Evolutionary conservation across 2,888 invertebrate genomes (phyloP).

Genomic region (Hypselothyrea guttata): DNA sequence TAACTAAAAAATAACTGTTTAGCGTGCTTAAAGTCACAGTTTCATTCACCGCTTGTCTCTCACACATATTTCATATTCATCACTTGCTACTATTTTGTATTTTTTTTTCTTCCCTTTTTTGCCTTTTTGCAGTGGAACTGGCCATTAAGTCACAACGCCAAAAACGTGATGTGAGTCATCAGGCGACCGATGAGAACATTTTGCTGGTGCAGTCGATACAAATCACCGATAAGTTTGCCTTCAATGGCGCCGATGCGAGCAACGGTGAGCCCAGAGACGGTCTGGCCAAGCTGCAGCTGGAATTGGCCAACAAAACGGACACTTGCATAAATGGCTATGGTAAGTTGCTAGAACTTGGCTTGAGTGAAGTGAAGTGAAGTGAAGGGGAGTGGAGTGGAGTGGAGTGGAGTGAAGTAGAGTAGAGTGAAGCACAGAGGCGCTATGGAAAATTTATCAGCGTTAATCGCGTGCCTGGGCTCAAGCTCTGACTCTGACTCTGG

Average conservation of each 20-base stretch:
- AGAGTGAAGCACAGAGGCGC: conserved; percentile 13
- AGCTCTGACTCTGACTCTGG: conserved; percentile 13
- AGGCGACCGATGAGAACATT: conserved; percentile 88
- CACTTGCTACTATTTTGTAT: conserved; percentile 50
- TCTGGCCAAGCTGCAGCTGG: conserved; percentile 88
- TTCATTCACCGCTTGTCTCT: conserved; percentile 47
- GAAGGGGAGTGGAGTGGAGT: not conserved
- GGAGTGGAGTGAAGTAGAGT: not conserved
- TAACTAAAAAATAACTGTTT: too few species aligned
- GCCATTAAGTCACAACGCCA: conserved; percentile 75
- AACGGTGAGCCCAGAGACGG: conserved; percentile 81
- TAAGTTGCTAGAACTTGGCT: conserved; percentile 60
- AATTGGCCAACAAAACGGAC: conserved; percentile 83
- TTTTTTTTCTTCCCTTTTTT: conserved; percentile 13
- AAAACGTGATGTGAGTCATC: conserved; percentile 81
- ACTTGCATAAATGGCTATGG: conserved; percentile 82
- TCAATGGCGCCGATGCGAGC: conserved; percentile 84
- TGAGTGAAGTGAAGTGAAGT: not conserved
- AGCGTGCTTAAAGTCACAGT: conserved; percentile 5
- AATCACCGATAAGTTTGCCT: conserved; percentile 96
- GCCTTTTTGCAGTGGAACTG: conserved; percentile 60
- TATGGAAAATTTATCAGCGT: conserved; percentile 60
- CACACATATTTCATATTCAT: conserved; percentile 36
- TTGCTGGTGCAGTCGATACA: conserved; percentile 95
- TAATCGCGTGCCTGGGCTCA: conserved; percentile 65